Evolutionary conservation across 2,113 vertebrate species (phyloP), one percentile per base, ranked within the genome.

Genomic region (Hirundichthys speculiger): DNA sequence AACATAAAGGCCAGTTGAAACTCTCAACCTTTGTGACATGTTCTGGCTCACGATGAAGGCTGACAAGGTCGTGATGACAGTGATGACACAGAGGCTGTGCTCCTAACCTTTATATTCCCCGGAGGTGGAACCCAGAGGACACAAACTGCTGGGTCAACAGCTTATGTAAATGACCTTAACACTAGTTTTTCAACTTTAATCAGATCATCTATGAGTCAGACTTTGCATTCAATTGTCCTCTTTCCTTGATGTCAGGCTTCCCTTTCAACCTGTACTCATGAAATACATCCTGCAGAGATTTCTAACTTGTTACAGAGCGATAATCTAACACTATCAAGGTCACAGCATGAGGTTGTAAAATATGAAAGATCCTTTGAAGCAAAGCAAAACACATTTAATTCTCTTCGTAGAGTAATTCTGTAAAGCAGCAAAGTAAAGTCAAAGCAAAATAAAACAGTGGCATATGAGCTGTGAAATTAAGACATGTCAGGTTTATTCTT

Each of bases 41-140:
- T 27, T 39, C 51, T 6, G 41, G 52, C 22, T 62, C 19, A 1
- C 50, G 77, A 81, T 71, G 62, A 48, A 61, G 30, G 47, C 13
- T 59, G 80, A 61, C 80, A 64, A 50, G 19, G 50, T 34, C 1
- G 43, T 30, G 54, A 46, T 65, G 62, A 22, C 5, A 16, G 41
- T 25, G 22, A 59, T 51, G 58, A 60, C 51, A 61, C n/a, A 15
- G 4, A 21, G 13, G 13, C 50, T 39, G 55, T 15, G 14, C 22
- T 19, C 40, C 25, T 41, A 13, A 43, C 50, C 47, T 57, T 61
- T 51, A 18, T 51, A 34, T 27, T 41, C 46, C 51, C 15, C 0
- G 3, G 49, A 53, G 40, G 46, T 64, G 38, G 70, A 47, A 18
- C 13, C 52, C 20, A 30, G 8, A 27, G 15, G 39, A 60, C 19